Evolutionary conservation across 2,113 vertebrate genomes (phyloP), one percentile per base, ranked within the genome.

Genomic region (Lampris incognitus): DNA sequence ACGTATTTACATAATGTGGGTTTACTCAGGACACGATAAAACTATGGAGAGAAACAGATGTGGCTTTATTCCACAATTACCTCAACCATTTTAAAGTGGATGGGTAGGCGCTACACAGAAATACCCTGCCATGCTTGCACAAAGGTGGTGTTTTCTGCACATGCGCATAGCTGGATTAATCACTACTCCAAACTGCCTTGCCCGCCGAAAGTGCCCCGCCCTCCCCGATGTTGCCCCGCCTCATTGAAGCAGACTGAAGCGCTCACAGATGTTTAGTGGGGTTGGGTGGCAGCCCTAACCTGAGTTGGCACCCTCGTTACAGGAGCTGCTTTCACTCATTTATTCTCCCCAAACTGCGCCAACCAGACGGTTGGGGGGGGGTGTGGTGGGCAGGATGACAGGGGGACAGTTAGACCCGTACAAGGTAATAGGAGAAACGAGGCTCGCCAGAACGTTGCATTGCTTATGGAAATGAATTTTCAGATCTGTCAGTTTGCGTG

Each of bases 231-330:
- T 51, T 2, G 56, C 48, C 40, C n/a, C 50, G 65, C 73, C 74
- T 79, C 71, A 76, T 62, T 67, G 83, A 80, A 87, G 82, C 87
- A 89, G 76, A 84, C 88, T 81, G 87, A 80, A 62, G 80, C 51
- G 51, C 82, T 91, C 87, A 78, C 72, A n/a, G 66, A 50, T 46
- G 56, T 66, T 89, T 85, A 77, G 66, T 46, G n/a, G 74, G 79
- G 76, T 74, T 59, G 52, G 73, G 48, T 82, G 52, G 63, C 79
- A 83, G 78, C 72, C 71, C 69, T 92, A 91, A 92, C 80, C 6
- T 71, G 55, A 86, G 87, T 74, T 93, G 91, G 87, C 91, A 93
- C 83, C 74, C 88, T 90, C 57, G 77, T 91, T 91, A 91, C 74
- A 82, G 76, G 76, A 83, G 76, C 87, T 86, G 89, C 87, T 88